Base-by-base conservation (phyloP, 2,113 vertebrate species). In the Corythaeola cristata region DNA sequence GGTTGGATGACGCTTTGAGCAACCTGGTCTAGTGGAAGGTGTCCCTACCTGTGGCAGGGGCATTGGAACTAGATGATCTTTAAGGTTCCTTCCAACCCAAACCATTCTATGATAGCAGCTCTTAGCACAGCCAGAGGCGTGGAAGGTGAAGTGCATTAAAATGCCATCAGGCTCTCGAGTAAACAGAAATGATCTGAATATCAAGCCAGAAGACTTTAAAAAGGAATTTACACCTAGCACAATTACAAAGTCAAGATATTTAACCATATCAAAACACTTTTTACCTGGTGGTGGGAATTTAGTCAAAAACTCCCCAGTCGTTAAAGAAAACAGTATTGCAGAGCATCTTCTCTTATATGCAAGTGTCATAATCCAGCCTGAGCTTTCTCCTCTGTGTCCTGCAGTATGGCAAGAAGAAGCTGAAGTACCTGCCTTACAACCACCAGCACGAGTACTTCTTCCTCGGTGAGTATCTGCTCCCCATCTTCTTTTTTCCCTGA, bases 371-470 rank as follows among this genome's bases (percentile, higher is more conserved):
- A 5, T 20, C 50, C 59, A 60, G 41, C 64, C 88, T 95, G 87
- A 89, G 30, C 33, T 95, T 81, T 93, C 76, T 91, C 45, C 53
- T 71, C 44, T 82, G 77, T 94, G 52, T 92, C 55, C 80, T 97
- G 53, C 97, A 99, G 99, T 99, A 99, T 0, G 99, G 99, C 82
- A 98, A 98, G 94, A 99, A 99, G 97, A 99, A 99, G 97, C 97
- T 99, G 97, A 99, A 99, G 93, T 95, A 97, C 74, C 92, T 99
- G 95, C 99, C 99, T 66, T 99, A 99, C 96, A 98, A 99, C 81
- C 98, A 98, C 97, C 99, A 99, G 86, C 99, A 99, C 3, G 96
- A 99, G 89, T 99, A 99, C 97, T 99, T 99, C 98, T 99, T 99
- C 97, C 97, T 99, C 45, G 97, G 99, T 99, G 98, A 98, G 98